These are phyloP conservation scores for Lymantria monacha DNA, from an alignment of 2,888 invertebrate species.

Conservation along the genomic window DNA sequence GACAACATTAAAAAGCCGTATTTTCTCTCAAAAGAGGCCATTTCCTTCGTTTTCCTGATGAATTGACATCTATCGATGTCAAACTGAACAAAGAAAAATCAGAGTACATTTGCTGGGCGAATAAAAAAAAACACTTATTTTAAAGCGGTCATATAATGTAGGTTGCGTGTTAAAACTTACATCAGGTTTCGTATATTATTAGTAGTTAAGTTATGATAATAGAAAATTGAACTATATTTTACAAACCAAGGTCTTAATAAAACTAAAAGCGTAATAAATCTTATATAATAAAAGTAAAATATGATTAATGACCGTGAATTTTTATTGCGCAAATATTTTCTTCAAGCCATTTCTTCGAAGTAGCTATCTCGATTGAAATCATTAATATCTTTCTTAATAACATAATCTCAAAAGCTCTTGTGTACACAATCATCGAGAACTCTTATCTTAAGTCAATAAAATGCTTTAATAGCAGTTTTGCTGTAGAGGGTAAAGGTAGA, in stretches of 20 bases:
- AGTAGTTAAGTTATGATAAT: not conserved
- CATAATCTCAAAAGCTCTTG: slow-evolving; percentile 33
- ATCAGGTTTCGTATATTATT: slow-evolving; percentile 15
- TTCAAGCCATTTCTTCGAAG: slow-evolving; percentile 3
- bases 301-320: not conserved
- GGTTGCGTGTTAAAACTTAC: not conserved
- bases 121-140: slow-evolving; percentile 37
- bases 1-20: slow-evolving; percentile 47
- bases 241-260: too few relatives aligned
- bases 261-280: not conserved
- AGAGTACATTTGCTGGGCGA: slow-evolving; percentile 45
- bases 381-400: slow-evolving; percentile 32
- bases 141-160: slow-evolving; percentile 15
- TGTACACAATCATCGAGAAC: slow-evolving; percentile 36
- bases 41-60: slow-evolving; percentile 54
- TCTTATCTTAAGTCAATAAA: slow-evolving; percentile 57
- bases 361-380: slow-evolving; percentile 18
- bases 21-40: slow-evolving; percentile 49
- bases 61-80: slow-evolving; percentile 64
- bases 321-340: not conserved
- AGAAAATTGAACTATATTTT: not conserved
- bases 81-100: slow-evolving; percentile 52
- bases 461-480: slow-evolving; percentile 47
- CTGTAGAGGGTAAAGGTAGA: slow-evolving; percentile 47
- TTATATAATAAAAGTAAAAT: not conserved